phyloP scores from a whole-genome alignment of 2,113 vertebrate genomes.

The Crotalus horridus region DNA sequence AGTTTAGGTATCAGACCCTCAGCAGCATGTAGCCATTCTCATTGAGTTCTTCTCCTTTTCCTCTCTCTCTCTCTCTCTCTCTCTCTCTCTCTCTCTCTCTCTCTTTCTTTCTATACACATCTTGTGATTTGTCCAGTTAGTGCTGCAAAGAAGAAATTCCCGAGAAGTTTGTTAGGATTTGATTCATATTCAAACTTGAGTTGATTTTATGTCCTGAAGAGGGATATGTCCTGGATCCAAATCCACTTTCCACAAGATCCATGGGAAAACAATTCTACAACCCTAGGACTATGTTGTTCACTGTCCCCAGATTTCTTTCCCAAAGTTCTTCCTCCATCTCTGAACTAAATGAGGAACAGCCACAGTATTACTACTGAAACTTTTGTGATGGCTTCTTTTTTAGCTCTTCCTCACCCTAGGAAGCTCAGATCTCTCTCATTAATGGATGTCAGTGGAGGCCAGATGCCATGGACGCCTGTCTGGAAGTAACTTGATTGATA shows the following conservation, averaged over 20 bases:
- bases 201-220: not conserved
- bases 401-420: not conserved
- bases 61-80: accelerated
- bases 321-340: not conserved
- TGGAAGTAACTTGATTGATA: not conserved
- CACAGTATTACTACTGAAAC: not conserved
- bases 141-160: not conserved
- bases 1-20: not conserved
- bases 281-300: not conserved
- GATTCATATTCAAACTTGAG: not conserved
- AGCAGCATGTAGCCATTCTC: not conserved
- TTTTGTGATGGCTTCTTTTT: not conserved
- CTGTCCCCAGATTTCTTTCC: not conserved
- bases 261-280: not conserved
- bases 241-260: not conserved
- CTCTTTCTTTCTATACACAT: not conserved
- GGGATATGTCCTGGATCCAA: not conserved
- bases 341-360: not conserved
- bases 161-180: not conserved
- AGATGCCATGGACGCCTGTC: not conserved
- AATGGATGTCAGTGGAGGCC: no score
- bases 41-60: not conserved
- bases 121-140: not conserved
- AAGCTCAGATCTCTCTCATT: no score
- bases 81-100: no score